phyloP scores from a whole-genome alignment of 2,797 vertebrate species.

The Anguilla pacifica region DNA sequence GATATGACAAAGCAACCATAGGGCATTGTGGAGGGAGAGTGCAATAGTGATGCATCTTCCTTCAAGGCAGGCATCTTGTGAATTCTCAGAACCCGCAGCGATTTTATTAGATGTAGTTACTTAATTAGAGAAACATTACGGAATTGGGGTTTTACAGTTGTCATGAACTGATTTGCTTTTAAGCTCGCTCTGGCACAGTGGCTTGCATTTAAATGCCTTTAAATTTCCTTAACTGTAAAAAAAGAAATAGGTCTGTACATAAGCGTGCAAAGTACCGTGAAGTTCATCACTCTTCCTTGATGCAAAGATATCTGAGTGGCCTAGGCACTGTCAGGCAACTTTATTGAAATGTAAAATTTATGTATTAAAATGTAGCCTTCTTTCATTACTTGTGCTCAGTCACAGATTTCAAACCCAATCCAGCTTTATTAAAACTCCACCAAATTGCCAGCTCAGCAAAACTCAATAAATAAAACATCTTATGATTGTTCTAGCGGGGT shows the following conservation, averaged over 20 bases:
- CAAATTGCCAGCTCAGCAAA: slow-evolving; percentile 42
- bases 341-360: slow-evolving; percentile 39
- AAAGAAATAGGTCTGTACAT: not conserved
- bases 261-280: slow-evolving; percentile 18
- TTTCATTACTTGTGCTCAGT: slow-evolving; percentile 26
- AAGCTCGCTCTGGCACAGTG: not conserved
- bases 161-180: slow-evolving; percentile 17
- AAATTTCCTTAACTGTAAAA: not conserved
- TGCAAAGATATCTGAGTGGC: slow-evolving; percentile 16
- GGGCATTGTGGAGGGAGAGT: not conserved
- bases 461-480: slow-evolving; percentile 41
- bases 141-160: slow-evolving; percentile 3
- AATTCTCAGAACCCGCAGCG: not conserved
- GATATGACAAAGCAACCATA: not conserved
- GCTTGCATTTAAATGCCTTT: slow-evolving; percentile 24
- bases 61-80: not conserved
- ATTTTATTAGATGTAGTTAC: not conserved
- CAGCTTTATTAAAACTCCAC: slow-evolving; percentile 46
- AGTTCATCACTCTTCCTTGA: slow-evolving; percentile 26
- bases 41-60: not conserved
- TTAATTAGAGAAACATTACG: slow-evolving; percentile 1
- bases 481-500: slow-evolving; percentile 30
- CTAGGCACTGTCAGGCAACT: slow-evolving; percentile 9
- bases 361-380: slow-evolving; percentile 36
- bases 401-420: slow-evolving; percentile 42